Conservation (phyloP, 1,140 invertebrate species). For the Diabrotica virgifera region DNA sequence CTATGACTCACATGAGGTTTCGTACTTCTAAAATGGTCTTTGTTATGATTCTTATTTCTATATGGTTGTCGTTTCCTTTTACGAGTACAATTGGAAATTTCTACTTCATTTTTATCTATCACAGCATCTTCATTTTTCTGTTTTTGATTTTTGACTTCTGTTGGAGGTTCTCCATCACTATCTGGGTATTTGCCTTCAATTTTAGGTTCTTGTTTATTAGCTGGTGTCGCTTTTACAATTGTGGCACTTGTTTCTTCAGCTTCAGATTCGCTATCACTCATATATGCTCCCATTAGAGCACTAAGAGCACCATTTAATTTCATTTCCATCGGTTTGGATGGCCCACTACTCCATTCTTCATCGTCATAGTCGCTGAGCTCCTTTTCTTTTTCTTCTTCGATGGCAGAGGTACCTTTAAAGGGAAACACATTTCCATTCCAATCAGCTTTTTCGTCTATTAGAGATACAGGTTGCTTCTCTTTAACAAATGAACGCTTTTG, state of each 20-base stretch:
- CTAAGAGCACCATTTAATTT: slow-evolving; percentile 53
- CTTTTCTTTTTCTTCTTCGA: slow-evolving; percentile 32
- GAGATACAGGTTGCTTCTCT: slow-evolving; percentile 25
- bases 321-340: slow-evolving; percentile 22
- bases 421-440: slow-evolving; percentile 47
- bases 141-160: slow-evolving; percentile 49
- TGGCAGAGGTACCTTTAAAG: slow-evolving; percentile 46
- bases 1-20: neutral
- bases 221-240: slow-evolving; percentile 18
- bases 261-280: slow-evolving; percentile 49
- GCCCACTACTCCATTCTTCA: slow-evolving; percentile 41
- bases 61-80: slow-evolving; percentile 25
- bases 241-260: slow-evolving; percentile 14
- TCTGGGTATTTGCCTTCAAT: slow-evolving; percentile 25
- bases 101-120: slow-evolving; percentile 8
- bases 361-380: slow-evolving; percentile 38
- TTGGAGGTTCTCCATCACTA: slow-evolving; percentile 44
- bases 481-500: slow-evolving; percentile 18
- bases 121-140: slow-evolving; percentile 19
- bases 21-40: slow-evolving; percentile 11
- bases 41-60: slow-evolving; percentile 16
- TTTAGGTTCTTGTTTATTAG: slow-evolving; percentile 16
- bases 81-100: slow-evolving; percentile 3
- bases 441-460: slow-evolving; percentile 43
- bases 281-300: slow-evolving; percentile 54